Conservation (phyloP, 2,113 vertebrate genomes). For the Tetrax tetrax region DNA sequence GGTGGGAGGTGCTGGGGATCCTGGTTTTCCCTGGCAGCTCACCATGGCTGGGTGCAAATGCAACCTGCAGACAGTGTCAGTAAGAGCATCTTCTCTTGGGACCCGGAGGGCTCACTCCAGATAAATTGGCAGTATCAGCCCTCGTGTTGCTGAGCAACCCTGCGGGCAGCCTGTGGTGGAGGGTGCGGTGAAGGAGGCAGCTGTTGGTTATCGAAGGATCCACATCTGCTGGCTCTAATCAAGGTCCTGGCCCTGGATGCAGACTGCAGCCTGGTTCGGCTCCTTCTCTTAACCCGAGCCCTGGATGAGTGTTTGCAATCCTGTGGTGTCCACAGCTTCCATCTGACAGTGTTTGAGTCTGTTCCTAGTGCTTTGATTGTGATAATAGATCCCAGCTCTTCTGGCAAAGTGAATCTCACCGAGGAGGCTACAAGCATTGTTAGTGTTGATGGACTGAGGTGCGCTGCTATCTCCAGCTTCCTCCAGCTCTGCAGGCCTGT, state of each 20-base stretch:
- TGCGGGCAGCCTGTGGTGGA: background rate
- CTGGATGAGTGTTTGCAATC: background rate
- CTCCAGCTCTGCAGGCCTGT: background rate
- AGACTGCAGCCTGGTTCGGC: background rate
- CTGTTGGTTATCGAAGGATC: background rate
- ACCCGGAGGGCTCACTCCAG: accelerated
- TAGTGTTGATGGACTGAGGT: background rate
- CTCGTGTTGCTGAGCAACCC: conserved; percentile 13
- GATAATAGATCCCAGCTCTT: background rate
- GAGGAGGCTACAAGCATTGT: background rate
- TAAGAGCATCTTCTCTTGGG: background rate
- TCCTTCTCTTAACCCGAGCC: background rate
- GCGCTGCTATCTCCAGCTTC: background rate
- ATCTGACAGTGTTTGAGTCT: background rate
- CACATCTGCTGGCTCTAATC: background rate
- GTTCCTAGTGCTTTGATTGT: background rate
- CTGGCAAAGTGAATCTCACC: background rate
- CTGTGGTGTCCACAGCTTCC: background rate
- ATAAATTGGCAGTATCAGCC: background rate
- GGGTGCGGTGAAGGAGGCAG: background rate
- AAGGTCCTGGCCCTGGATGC: background rate
- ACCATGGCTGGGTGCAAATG: background rate
- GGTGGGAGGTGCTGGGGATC: accelerated
- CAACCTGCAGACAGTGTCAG: background rate
- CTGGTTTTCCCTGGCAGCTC: background rate